phyloP scores from a whole-genome alignment of 2,113 vertebrate species.

The Sciurus niger region DNA sequence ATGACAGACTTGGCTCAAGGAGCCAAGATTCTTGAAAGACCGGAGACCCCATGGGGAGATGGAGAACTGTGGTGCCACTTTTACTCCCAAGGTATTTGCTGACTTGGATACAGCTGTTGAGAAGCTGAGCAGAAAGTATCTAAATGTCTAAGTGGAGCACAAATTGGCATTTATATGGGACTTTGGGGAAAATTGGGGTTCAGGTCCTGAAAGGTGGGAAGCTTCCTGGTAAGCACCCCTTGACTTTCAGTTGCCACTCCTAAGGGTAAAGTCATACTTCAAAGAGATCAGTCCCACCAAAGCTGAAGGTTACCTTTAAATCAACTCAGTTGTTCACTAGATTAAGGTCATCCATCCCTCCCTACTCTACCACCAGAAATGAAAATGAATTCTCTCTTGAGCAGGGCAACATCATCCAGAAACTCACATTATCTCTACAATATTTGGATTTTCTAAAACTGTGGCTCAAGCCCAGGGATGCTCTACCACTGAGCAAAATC shows the following conservation, averaged over 20 bases:
- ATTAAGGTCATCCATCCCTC: background rate
- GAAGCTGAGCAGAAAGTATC: background rate
- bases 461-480: too few relatives aligned
- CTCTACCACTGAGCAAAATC: too few relatives aligned
- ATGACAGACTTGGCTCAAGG: background rate
- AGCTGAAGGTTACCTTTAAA: background rate
- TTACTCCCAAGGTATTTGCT: background rate
- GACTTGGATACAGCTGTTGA: background rate
- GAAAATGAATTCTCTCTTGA: background rate
- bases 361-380: background rate
- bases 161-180: background rate
- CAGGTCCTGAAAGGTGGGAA: background rate
- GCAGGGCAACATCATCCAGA: background rate
- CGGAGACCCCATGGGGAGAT: background rate
- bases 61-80: background rate
- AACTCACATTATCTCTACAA: background rate
- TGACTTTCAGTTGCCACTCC: background rate
- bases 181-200: background rate
- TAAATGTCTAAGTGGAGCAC: background rate
- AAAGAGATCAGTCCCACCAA: background rate
- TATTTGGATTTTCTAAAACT: too few relatives aligned
- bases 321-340: background rate
- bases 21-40: background rate
- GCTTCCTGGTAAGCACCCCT: background rate
- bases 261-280: background rate